Percentiles rank a stretch among this genome's conserved stretches.
These are phyloP conservation scores for Phymastichus coffea DNA, from an alignment of 1,140 invertebrate genomes.

Conservation along the genomic window DNA sequence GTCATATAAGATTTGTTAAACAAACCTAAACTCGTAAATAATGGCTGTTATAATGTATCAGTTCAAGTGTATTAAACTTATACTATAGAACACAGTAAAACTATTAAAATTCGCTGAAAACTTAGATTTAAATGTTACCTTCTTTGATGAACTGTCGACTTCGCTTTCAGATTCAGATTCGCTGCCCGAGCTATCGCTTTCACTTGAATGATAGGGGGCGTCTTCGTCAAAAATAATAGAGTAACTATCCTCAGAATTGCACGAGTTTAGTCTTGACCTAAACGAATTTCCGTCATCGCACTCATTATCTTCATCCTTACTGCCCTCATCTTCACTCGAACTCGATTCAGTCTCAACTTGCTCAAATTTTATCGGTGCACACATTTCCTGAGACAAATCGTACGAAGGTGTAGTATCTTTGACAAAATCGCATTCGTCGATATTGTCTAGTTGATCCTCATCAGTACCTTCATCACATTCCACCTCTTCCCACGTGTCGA, in stretches of 20 bases:
- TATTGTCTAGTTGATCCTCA: neutral
- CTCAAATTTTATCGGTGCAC: too few relatives aligned
- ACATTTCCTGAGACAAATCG: too few relatives aligned
- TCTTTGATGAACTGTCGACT: slow-evolving; percentile 7
- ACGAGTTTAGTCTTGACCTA: slow-evolving; percentile 38
- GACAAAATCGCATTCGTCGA: slow-evolving; percentile 1
- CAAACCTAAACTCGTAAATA: too few relatives aligned
- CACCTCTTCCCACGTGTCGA: slow-evolving; percentile 34
- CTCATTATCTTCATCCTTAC: neutral
- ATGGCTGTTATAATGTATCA: too few relatives aligned
- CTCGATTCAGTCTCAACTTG: too few relatives aligned
- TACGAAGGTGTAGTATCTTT: too few relatives aligned
- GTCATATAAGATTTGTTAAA: too few relatives aligned
- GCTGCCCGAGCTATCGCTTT: slow-evolving; percentile 26
- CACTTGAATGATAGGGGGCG: too few relatives aligned
- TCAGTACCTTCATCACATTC: slow-evolving; percentile 11
- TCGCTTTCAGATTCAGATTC: slow-evolving; percentile 30
- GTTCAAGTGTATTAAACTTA: too few relatives aligned
- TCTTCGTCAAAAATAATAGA: slow-evolving; percentile 46
- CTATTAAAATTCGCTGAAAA: too few relatives aligned
- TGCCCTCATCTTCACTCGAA: neutral
- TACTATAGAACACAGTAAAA: too few relatives aligned
- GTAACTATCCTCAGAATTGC: slow-evolving; percentile 51
- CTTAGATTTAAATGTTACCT: too few relatives aligned
- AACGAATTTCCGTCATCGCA: slow-evolving; percentile 7